Evolutionary conservation across 1,140 invertebrate genomes (phyloP).

Genomic region (Teleopsis dalmanni): DNA sequence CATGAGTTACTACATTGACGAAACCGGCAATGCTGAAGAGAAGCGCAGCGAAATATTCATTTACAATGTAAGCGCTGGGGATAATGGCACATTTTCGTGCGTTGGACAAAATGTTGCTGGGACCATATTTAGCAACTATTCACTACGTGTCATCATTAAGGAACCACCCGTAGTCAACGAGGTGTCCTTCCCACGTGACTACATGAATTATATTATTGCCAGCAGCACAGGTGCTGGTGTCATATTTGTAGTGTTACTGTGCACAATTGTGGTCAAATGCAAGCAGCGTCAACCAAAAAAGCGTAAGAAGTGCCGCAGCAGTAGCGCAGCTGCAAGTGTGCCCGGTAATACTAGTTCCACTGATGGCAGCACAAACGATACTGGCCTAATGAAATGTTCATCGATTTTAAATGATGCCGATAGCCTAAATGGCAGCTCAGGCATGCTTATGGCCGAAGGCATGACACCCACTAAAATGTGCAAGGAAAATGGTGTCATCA

Average conservation of each 20-base stretch:
- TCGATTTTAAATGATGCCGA: slow-evolving; percentile 38
- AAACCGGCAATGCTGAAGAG: slow-evolving; percentile 56
- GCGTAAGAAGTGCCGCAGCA: slow-evolving; percentile 45
- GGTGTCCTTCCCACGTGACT: slow-evolving; percentile 58
- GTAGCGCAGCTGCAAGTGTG: slow-evolving; percentile 19
- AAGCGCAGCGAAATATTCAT: slow-evolving; percentile 69
- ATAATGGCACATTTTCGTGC: slow-evolving; percentile 75
- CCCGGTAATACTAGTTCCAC: slow-evolving; percentile 36
- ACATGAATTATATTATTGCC: slow-evolving; percentile 52
- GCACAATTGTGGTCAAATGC: slow-evolving; percentile 56
- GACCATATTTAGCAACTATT: slow-evolving; percentile 64
- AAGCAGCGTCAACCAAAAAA: slow-evolving; percentile 49
- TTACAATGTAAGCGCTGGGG: slow-evolving; percentile 62
- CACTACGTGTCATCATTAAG: slow-evolving; percentile 63
- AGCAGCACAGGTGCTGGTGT: slow-evolving; percentile 55
- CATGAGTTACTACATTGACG: slow-evolving; percentile 60
- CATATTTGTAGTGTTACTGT: slow-evolving; percentile 54
- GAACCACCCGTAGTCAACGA: slow-evolving; percentile 60
- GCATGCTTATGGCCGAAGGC: slow-evolving; percentile 24
- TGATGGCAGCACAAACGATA: slow-evolving; percentile 33
- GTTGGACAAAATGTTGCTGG: slow-evolving; percentile 76
- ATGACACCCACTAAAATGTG: slow-evolving; percentile 31
- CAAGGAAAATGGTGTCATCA: slow-evolving; percentile 28
- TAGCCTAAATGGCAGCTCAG: slow-evolving; percentile 24
- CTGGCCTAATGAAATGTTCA: slow-evolving; percentile 39